These are phyloP conservation scores for Rhabdophis nuchalis DNA, from an alignment of 2,797 vertebrate species.

Conservation along the genomic window DNA sequence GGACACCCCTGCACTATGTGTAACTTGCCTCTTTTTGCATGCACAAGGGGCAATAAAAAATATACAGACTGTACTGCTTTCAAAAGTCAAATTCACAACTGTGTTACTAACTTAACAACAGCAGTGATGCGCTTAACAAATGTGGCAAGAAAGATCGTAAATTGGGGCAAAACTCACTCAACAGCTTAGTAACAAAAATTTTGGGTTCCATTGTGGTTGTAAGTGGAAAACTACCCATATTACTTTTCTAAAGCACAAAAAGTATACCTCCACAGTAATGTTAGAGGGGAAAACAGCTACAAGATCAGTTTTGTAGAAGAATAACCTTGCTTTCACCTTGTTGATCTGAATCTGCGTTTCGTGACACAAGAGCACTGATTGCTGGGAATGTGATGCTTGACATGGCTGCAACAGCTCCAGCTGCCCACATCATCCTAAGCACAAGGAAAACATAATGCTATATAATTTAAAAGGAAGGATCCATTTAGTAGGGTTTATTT, in stretches of 20 bases:
- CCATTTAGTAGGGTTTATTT: background rate
- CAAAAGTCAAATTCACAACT: background rate
- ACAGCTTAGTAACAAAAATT: background rate
- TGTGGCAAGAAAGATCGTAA: background rate
- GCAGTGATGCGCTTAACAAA: background rate
- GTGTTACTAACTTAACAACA: background rate
- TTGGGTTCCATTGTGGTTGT: background rate
- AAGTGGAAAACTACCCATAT: background rate
- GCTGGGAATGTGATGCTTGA: conserved; percentile 79
- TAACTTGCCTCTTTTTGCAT: background rate
- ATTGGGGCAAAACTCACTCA: background rate
- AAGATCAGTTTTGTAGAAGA: background rate
- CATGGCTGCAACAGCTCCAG: conserved; percentile 74
- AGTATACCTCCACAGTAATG: background rate
- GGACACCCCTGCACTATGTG: too few relatives aligned
- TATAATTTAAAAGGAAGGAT: background rate
- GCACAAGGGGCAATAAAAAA: background rate
- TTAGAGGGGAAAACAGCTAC: background rate
- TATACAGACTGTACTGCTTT: background rate
- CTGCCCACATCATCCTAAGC: conserved; percentile 80
- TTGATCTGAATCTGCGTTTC: conserved; percentile 74
- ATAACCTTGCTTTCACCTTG: conserved; percentile 65
- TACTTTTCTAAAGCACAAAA: background rate
- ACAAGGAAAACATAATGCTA: conserved; percentile 15
- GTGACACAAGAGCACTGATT: conserved; percentile 74